Percentiles rank a stretch among this genome's conserved stretches.
phyloP scores from a whole-genome alignment of 2,888 invertebrate species.

The Crepidodera aurea region DNA sequence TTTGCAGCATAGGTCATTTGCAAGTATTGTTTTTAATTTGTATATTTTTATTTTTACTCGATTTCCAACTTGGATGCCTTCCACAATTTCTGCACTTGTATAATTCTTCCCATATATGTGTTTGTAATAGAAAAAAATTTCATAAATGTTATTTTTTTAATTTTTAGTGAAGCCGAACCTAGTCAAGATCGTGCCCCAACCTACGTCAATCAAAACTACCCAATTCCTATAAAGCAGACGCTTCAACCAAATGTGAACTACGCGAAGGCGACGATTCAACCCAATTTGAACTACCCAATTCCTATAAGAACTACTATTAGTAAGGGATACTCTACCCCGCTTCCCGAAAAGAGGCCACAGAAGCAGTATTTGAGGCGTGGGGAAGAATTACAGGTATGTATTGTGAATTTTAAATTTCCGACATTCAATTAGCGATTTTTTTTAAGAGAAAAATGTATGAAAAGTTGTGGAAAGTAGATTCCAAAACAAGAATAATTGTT shows the following conservation, averaged over 20 bases:
- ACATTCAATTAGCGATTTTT: background rate
- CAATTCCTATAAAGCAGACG: constrained; percentile 30
- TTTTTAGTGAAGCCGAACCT: constrained; percentile 43
- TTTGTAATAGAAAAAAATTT: no score
- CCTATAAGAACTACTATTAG: constrained; percentile 30
- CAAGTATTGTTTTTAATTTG: no score
- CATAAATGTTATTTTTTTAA: no score
- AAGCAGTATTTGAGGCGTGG: constrained; percentile 39
- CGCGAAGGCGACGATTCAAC: constrained; percentile 34
- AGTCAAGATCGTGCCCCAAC: constrained; percentile 47
- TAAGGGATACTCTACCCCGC: constrained; percentile 31
- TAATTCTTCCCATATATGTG: no score
- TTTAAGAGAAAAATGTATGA: no score
- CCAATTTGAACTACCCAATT: constrained; percentile 37
- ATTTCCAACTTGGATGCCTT: no score
- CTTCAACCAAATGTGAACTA: constrained; percentile 38
- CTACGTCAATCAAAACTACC: constrained; percentile 42
- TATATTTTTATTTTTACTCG: no score
- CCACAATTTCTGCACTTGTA: no score
- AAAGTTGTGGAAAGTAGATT: no score
- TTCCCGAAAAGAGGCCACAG: constrained; percentile 26
- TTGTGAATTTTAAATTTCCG: no score
- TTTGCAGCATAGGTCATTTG: no score
- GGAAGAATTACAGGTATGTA: constrained; percentile 38
- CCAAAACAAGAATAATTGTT: no score